Conservation (phyloP, 2,888 invertebrate species). For the Drosophila mettleri region DNA sequence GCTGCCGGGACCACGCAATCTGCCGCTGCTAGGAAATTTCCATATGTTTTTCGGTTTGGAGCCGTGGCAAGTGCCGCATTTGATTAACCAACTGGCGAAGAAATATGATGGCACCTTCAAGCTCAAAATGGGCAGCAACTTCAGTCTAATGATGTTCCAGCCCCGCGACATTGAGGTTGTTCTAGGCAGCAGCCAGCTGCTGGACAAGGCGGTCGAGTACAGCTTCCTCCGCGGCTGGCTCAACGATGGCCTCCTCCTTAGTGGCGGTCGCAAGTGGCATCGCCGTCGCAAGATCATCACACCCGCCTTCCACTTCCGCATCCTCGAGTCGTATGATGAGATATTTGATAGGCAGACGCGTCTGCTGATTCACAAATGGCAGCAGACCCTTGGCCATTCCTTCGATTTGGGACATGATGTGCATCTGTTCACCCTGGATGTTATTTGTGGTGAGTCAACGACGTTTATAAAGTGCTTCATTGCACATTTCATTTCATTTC, state of each 20-base stretch:
- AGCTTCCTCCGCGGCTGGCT: conserved; percentile 85
- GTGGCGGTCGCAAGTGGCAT: conserved; percentile 84
- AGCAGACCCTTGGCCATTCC: conserved; percentile 80
- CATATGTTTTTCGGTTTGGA: conserved; percentile 84
- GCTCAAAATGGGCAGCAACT: conserved; percentile 74
- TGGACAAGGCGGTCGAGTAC: conserved; percentile 87
- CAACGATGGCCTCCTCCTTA: conserved; percentile 87
- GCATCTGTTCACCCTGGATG: conserved; percentile 87
- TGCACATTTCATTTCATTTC: too few species aligned
- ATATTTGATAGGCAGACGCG: conserved; percentile 88
- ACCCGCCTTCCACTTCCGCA: conserved; percentile 92
- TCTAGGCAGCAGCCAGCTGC: conserved; percentile 80
- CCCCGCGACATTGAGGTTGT: conserved; percentile 73
- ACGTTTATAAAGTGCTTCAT: not conserved
- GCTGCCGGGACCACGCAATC: conserved; percentile 82
- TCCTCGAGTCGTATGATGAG: conserved; percentile 90
- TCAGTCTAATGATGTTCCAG: conserved; percentile 60
- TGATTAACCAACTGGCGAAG: conserved; percentile 37
- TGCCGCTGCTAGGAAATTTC: conserved; percentile 86
- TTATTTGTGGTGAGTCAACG: conserved; percentile 87
- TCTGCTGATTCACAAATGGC: conserved; percentile 84
- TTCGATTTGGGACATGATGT: conserved; percentile 86
- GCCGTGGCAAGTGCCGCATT: conserved; percentile 72
- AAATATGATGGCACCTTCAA: conserved; percentile 48
- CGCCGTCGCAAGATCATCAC: conserved; percentile 89